Evolutionary conservation across 1,140 invertebrate genomes (phyloP).

Genomic region (Anadara kagoshimensis): DNA sequence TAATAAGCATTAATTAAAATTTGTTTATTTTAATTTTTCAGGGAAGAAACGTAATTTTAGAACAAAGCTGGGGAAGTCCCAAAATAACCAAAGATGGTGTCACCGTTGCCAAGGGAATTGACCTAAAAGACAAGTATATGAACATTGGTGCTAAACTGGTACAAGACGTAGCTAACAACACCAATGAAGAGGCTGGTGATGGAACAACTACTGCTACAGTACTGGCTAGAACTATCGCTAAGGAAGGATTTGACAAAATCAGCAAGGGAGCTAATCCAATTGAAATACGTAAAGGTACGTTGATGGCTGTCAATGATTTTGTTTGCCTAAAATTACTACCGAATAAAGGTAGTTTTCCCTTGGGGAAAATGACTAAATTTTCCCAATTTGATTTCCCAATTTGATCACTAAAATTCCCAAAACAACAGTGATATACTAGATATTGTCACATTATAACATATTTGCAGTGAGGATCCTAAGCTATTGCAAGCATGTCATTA

Average conservation of each 20-base stretch:
- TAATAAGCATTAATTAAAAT: no score
- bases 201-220: conserved; percentile 99
- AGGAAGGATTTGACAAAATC: conserved; percentile 99
- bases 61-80: conserved; percentile 99
- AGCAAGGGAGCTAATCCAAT: conserved; percentile 99
- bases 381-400: no score
- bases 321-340: no score
- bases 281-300: conserved; percentile 91
- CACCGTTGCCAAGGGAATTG: conserved; percentile 98
- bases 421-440: no score
- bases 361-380: no score
- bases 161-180: conserved; percentile 99
- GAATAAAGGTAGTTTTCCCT: no score
- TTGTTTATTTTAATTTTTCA: conserved; percentile 61
- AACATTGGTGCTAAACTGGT: conserved; percentile 99
- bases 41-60: conserved; percentile 99
- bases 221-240: conserved; percentile 97
- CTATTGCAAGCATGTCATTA: no score
- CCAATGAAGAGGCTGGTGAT: conserved; percentile 99
- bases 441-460: no score
- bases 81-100: conserved; percentile 99
- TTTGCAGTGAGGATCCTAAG: no score
- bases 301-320: conserved; percentile 10
- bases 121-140: conserved; percentile 99
- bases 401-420: no score